phyloP scores from a whole-genome alignment of 2,797 vertebrate species.

The Antennarius maculatus region DNA sequence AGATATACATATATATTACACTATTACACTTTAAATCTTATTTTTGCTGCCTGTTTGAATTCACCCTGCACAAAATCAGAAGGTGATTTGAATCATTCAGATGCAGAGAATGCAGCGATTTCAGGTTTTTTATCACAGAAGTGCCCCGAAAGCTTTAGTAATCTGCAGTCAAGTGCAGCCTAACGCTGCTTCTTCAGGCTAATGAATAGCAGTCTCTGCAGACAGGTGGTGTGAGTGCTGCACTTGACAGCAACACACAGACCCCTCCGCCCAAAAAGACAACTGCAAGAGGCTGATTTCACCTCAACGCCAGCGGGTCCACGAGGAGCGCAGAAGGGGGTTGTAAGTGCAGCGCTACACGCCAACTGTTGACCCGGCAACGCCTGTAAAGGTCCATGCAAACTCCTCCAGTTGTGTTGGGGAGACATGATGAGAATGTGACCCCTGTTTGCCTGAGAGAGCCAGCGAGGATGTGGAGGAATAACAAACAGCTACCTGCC shows the following conservation, averaged over 20 bases:
- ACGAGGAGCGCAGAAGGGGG: slow-evolving; percentile 20
- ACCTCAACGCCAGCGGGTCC: not conserved
- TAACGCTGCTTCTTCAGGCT: slow-evolving; percentile 15
- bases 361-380: slow-evolving; percentile 40
- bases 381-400: slow-evolving; percentile 23
- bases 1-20: too few species aligned
- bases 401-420: slow-evolving; percentile 42
- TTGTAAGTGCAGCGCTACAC: slow-evolving; percentile 7
- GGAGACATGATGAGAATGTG: slow-evolving; percentile 30
- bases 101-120: slow-evolving; percentile 10
- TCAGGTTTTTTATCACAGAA: slow-evolving; percentile 14
- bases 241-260: slow-evolving; percentile 57
- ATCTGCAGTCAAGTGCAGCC: slow-evolving; percentile 32
- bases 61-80: not conserved
- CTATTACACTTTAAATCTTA: too few species aligned
- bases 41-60: not conserved
- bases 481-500: slow-evolving; percentile 50
- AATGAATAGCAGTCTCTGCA: slow-evolving; percentile 45
- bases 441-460: slow-evolving; percentile 45
- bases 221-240: slow-evolving; percentile 37
- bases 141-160: slow-evolving; percentile 23
- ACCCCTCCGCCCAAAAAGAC: slow-evolving; percentile 36
- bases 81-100: not conserved
- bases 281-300: slow-evolving; percentile 50
- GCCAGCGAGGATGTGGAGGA: slow-evolving; percentile 25